These are phyloP conservation scores for Rhagium mordax DNA, from an alignment of 2,888 invertebrate genomes.

Conservation along the genomic window DNA sequence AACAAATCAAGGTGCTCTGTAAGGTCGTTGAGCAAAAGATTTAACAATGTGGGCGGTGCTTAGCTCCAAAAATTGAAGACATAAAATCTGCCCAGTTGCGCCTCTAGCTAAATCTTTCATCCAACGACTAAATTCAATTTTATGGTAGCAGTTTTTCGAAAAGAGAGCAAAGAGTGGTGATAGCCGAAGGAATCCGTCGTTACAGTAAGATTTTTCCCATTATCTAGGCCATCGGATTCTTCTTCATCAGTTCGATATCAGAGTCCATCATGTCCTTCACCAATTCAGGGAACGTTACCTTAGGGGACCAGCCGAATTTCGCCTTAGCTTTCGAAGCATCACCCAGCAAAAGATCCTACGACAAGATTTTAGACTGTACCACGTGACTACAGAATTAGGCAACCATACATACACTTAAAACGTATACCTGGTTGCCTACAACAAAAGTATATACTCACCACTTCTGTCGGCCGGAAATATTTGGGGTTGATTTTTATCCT, in stretches of 20 bases:
- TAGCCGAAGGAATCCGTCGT: background rate
- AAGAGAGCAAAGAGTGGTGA: background rate
- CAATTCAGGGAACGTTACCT: conserved; percentile 85
- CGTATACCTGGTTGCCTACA: too few relatives aligned
- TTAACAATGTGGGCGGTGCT: too few relatives aligned
- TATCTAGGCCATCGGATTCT: conserved; percentile 88
- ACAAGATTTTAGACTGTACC: background rate
- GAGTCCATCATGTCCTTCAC: conserved; percentile 96
- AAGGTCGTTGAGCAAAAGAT: too few relatives aligned
- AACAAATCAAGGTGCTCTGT: too few relatives aligned
- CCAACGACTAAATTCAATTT: too few relatives aligned
- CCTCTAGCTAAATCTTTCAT: too few relatives aligned
- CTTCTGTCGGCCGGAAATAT: conserved; percentile 98
- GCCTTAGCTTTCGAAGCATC: conserved; percentile 92
- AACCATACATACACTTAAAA: too few relatives aligned
- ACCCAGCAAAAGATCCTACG: conserved; percentile 89
- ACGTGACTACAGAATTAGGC: too few relatives aligned
- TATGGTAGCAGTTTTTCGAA: too few relatives aligned
- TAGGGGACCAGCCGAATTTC: conserved; percentile 91
- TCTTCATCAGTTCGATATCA: conserved; percentile 92
- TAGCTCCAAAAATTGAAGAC: too few relatives aligned
- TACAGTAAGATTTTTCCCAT: too few relatives aligned
- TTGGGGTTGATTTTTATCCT: conserved; percentile 93
- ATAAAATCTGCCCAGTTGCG: too few relatives aligned
- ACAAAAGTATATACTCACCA: conserved; percentile 81